Conservation (phyloP, 2,113 vertebrate species). For the Alaudala cheleensis region DNA sequence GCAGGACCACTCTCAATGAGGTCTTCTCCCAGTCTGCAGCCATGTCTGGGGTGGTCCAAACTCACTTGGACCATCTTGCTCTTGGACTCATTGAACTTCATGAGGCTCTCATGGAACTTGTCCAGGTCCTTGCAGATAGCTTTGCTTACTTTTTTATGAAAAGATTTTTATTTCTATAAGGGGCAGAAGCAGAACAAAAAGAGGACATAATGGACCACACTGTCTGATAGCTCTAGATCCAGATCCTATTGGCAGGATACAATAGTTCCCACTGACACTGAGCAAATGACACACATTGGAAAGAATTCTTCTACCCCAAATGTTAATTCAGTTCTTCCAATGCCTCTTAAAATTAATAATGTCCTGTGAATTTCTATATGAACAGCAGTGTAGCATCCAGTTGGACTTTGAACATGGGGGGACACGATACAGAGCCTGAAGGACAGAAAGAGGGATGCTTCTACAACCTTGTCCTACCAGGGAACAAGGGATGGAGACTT, state of each 20-base stretch:
- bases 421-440: neutral
- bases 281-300: neutral
- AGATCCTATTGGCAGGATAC: neutral
- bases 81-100: neutral
- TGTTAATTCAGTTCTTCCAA: neutral
- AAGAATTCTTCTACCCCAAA: neutral
- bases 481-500: neutral
- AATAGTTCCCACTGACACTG: neutral
- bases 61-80: neutral
- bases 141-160: neutral
- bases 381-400: neutral
- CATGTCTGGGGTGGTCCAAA: neutral
- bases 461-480: neutral
- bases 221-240: neutral
- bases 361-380: neutral
- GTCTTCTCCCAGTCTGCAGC: neutral
- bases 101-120: neutral
- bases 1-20: neutral
- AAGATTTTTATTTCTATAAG: neutral
- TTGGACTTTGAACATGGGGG: neutral
- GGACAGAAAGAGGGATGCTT: neutral
- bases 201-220: neutral
- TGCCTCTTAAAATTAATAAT: neutral
- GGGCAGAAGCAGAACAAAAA: neutral
- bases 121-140: neutral